Evolutionary conservation across 2,888 invertebrate species (phyloP), one percentile per base, ranked within the genome.

Genomic region (Ptychoptera contaminata): DNA sequence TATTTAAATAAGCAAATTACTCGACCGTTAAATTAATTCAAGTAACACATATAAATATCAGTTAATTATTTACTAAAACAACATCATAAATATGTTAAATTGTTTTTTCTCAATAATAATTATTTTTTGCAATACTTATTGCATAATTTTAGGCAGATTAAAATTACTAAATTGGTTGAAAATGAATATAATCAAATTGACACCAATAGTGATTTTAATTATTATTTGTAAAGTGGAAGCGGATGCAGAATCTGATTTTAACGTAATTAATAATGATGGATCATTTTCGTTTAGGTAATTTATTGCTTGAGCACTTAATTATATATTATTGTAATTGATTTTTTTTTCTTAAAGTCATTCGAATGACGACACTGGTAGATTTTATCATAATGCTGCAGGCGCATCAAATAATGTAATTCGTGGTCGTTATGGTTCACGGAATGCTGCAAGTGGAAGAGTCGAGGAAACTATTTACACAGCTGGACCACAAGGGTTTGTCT

Each of bases 391-490:
- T 50, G 69, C 66, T 46, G 61, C 73, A 47, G 79, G 79, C 31
- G 75, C 76, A 54, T 76, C 73, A 36, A 78, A 77, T 60, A 71
- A 78, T 52, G 72, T 77, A 40, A 82, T 81, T 16, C 73, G 77
- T 47, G 81, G 81, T 44, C 70, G 79, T 58, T 81, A 80, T 59
- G 82, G 82, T 39, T 74, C 77, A 48, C 70, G 79, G 54, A 82
- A 79, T 62, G 79, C 82, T n/a, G 74, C 71, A 48, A 77, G 74
- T 50, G 79, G 81, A 44, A 71, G 71, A 41, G 69, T 79, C 42
- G 79, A 82, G 55, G 76, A 78, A 56, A 79, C 79, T 3, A 70
- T 76, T 37, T 84, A 83, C 58, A 79, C 83, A 8, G 82, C 83
- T 37, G 84, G 84, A 46, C 77, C 79, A 49, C 72, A 82, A 61